Evolutionary conservation across 2,113 vertebrate genomes (phyloP), one percentile per base, ranked within the genome.

Genomic region (Phaethon lepturus): DNA sequence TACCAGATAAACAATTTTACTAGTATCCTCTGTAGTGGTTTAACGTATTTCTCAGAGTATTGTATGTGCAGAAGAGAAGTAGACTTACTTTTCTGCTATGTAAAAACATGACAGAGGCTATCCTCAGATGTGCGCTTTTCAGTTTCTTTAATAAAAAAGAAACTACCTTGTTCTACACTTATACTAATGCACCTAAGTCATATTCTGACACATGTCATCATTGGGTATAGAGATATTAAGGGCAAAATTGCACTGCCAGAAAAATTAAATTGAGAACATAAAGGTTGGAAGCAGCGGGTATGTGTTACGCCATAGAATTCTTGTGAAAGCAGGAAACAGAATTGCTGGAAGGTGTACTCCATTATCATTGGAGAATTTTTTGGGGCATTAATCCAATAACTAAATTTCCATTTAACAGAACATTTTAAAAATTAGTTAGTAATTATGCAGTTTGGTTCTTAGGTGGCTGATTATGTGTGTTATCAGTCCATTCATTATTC

Each of bases 201-300:
- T 64, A 50, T 73, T 31, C 29, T 86, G 10, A 56, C 4, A 13
- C 6, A 1, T 44, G 10, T 45, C 33, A 16, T 53, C 1, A 0
- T 53, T 74, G 26, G 8, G 35, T 74, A 17, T 55, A 38, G 45
- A 58, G 42, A 28, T 53, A 23, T 25, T 58, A 38, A 85, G 45
- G 12, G 55, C 10, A 68, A 67, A 86, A 78, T 40, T 44, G 38
- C 35, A 23, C 6, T 86, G 38, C 23, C 25, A 68, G 58, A 49
- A 59, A 86, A 78, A 64, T 18, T 53, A 12, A 28, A 13, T 68
- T 20, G 60, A 35, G 45, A 56, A 3, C 31, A 29, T 74, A 60
- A 14, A 19, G 4, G 5, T 29, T 86, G 44, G n/a, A 73, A 63
- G n/a, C n/a, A 59, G 19, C 58, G 23, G 6, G 6, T 38, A 49